Evolutionary conservation across 92 coral and sea anemone genomes (phyloP), one percentile per base, ranked within the genome.

Genomic region (Virgularia gustaviana): DNA sequence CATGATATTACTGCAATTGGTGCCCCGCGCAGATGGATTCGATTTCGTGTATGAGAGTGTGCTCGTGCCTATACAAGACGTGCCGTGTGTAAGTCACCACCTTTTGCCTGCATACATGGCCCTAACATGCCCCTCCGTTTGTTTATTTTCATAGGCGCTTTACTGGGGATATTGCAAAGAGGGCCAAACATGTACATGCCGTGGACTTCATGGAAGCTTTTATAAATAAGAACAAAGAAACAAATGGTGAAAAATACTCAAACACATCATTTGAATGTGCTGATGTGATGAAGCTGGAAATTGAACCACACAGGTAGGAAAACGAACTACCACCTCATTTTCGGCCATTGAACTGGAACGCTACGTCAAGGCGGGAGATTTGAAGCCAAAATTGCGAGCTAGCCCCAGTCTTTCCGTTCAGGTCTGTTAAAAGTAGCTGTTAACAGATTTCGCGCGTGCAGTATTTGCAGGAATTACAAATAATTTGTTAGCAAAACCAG

Each of bases 121-220:
- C 30, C 33, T 16, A 22, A 3, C 33, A n/a, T 57, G 22, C 33
- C 9, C 44, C 9, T 10, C 2, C 36, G n/a, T n/a, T n/a, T n/a
- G n/a, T n/a, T n/a, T n/a, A n/a, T n/a, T n/a, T 74, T 57, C 8
- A 29, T 28, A 86, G 90, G 53, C 81, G 90, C 11, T 86, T 78
- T 28, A 86, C 90, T 15, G 90, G 88, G 15, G 90, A 86, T 19
- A 38, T 86, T 51, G 90, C 90, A 1, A 43, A 53, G 30, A 70
- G 62, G 6, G 90, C 90, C 23, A 75, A 47, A 56, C 88, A 75
- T 68, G 90, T 86, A 22, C 84, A 86, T 57, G 90, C 90, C 59
- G 90, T 86, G 11, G 90, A 86, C 63, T 86, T 86, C 39, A 86
- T 86, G 90, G 85, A 86, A 73, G 78, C 86, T 11, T 86, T 86